A percentile compares a stretch with the other conserved stretches of the same genome.
These are phyloP conservation scores for Sarcophaga variegata DNA, from an alignment of 2,888 invertebrate genomes.

Conservation along the genomic window DNA sequence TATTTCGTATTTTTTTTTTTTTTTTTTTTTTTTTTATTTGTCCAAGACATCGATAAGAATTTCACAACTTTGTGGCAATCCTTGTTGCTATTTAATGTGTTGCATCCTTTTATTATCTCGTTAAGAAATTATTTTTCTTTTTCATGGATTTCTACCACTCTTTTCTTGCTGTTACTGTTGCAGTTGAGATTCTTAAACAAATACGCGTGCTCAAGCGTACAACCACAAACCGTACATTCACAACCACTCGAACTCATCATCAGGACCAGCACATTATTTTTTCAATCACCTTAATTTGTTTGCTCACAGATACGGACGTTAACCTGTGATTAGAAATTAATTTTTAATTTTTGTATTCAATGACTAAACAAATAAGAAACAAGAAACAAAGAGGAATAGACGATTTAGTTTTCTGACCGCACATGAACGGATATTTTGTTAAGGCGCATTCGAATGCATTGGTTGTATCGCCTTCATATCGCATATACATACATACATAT, in stretches of 20 bases:
- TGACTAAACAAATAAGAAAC: too few relatives aligned
- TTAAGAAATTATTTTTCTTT: not conserved
- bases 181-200: conserved; percentile 28
- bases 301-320: not conserved
- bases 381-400: too few relatives aligned
- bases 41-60: conserved; percentile 46
- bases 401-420: too few relatives aligned
- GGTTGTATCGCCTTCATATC: too few relatives aligned
- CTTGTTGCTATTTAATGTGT: conserved; percentile 36
- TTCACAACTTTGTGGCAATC: conserved; percentile 53
- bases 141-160: conserved; percentile 4
- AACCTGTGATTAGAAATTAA: too few relatives aligned
- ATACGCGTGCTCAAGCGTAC: conserved; percentile 16
- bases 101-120: conserved; percentile 44
- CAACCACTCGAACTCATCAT: conserved; percentile 1
- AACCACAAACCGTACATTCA: conserved; percentile 25
- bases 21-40: not conserved
- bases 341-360: too few relatives aligned
- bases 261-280: too few relatives aligned
- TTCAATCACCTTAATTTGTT: conserved; percentile 45
- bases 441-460: too few relatives aligned
- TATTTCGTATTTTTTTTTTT: too few relatives aligned
- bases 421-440: too few relatives aligned
- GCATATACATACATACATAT: too few relatives aligned
- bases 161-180: conserved; percentile 14